phyloP scores from a whole-genome alignment of 2,797 vertebrate species.

The Ibycter americanus region DNA sequence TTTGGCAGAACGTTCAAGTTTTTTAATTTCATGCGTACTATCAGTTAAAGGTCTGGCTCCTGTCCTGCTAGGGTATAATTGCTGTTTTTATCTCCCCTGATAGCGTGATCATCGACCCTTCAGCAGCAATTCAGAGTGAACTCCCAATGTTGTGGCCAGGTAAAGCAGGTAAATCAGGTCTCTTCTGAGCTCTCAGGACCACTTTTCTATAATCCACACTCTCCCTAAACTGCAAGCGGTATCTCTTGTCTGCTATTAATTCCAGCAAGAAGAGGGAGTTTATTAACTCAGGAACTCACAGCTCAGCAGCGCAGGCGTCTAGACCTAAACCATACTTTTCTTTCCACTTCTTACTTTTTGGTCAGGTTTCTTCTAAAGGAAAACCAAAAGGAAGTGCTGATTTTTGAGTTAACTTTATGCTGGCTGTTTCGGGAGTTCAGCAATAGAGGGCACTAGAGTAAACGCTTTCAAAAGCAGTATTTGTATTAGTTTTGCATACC shows the following conservation, averaged over 20 bases:
- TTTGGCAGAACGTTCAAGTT: not conserved
- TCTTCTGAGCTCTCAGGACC: not conserved
- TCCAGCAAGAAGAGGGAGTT: not conserved
- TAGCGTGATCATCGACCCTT: not conserved
- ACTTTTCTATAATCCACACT: not conserved
- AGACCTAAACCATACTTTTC: not conserved
- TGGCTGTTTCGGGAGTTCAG: not conserved
- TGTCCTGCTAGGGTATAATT: not conserved
- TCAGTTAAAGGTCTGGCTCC: not conserved
- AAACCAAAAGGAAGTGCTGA: not conserved
- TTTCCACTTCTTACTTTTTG: not conserved
- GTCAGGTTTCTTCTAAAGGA: not conserved
- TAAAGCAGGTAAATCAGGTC: not conserved
- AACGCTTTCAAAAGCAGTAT: not conserved
- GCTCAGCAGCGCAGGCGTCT: accelerated
- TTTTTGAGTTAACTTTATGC: not conserved
- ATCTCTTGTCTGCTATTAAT: not conserved
- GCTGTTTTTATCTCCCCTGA: not conserved
- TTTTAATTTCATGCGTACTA: not conserved
- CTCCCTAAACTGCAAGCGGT: not conserved
- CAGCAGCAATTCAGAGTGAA: not conserved
- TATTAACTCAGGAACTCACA: not conserved
- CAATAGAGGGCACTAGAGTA: slow-evolving; percentile 60
- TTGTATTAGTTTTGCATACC: not conserved
- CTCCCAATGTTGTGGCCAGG: not conserved